Evolutionary conservation across 2,888 invertebrate species (phyloP).

Genomic region (Eupithecia abbreviata): DNA sequence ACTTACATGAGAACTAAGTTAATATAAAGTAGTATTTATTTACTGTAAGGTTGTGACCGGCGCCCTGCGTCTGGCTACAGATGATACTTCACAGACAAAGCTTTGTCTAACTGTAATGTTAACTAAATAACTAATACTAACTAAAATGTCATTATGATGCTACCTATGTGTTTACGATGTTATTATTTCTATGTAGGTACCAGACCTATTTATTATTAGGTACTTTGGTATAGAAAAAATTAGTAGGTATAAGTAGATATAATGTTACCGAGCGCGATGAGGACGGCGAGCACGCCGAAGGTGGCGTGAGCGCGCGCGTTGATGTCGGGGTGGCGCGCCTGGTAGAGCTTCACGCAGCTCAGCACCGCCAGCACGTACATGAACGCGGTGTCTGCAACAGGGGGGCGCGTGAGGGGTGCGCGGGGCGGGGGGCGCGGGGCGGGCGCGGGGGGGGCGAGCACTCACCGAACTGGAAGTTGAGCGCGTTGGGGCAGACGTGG

Average conservation of each 20-base stretch:
- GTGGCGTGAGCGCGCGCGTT: constrained; percentile 92
- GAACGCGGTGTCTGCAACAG: constrained; percentile 90
- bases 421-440: not conserved
- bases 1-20: too few relatives aligned
- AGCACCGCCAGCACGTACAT: constrained; percentile 95
- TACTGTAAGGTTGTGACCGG: too few relatives aligned
- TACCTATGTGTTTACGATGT: too few relatives aligned
- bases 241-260: not conserved
- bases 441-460: not conserved
- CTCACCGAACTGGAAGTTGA: constrained; percentile 95
- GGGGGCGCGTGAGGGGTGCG: not conserved
- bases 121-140: too few relatives aligned
- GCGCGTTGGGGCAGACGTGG: constrained; percentile 94
- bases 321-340: constrained; percentile 94
- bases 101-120: too few relatives aligned
- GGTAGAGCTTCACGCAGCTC: constrained; percentile 94
- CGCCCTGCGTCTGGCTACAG: too few relatives aligned
- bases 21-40: too few relatives aligned
- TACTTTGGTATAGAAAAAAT: too few relatives aligned
- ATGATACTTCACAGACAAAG: too few relatives aligned
- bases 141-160: too few relatives aligned
- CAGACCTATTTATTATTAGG: too few relatives aligned
- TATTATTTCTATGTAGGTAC: too few relatives aligned
- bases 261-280: constrained; percentile 76
- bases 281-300: constrained; percentile 90